phyloP scores from a whole-genome alignment of 2,113 vertebrate genomes.

The Mobula hypostoma region DNA sequence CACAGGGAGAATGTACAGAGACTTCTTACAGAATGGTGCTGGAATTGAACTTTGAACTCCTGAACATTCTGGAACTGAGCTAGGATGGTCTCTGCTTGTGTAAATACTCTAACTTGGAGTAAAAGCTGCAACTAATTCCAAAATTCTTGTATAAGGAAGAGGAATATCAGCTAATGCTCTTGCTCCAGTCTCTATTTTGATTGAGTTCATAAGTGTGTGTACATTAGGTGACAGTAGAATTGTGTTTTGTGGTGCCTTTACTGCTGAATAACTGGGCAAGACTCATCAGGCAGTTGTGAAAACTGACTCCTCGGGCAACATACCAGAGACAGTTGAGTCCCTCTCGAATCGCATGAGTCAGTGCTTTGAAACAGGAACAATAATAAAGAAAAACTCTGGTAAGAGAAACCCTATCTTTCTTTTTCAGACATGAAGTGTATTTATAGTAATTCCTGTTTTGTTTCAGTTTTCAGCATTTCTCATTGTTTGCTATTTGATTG shows the following conservation, averaged over 20 bases:
- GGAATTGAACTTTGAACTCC: no score
- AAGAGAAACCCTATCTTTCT: neutral
- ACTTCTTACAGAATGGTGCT: no score
- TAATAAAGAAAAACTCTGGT: neutral
- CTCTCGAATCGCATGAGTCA: neutral
- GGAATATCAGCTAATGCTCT: neutral
- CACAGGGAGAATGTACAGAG: no score
- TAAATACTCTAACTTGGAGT: neutral
- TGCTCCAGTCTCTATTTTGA: neutral
- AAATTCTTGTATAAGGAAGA: neutral
- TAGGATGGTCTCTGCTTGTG: neutral
- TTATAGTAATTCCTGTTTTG: constrained; percentile 25
- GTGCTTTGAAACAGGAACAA: neutral
- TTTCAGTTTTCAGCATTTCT: neutral
- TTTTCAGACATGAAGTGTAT: neutral
- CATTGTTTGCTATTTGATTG: neutral
- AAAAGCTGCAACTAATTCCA: neutral
- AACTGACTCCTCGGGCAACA: neutral
- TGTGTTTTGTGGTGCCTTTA: neutral
- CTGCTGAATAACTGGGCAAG: neutral
- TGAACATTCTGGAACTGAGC: no score
- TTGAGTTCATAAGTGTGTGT: no score
- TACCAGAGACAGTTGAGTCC: neutral
- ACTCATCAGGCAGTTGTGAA: neutral
- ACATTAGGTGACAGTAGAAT: neutral